Evolutionary conservation across 2,113 vertebrate genomes (phyloP), one percentile per base, ranked within the genome.

Genomic region (Piaya cayana): DNA sequence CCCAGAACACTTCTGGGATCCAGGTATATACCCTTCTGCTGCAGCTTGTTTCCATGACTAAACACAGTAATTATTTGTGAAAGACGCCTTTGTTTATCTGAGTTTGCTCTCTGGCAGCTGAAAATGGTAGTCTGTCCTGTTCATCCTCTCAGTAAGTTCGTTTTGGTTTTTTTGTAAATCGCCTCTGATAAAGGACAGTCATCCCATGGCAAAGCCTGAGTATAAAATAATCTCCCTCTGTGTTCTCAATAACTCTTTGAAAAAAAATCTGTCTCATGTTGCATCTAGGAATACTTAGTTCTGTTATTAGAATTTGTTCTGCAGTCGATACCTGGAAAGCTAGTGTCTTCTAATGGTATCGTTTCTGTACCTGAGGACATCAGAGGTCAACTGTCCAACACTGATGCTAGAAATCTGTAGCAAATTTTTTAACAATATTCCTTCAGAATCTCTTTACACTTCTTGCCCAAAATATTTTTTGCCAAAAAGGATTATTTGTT

Each of bases 241-340:
- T 87, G n/a, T 94, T 85, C 60, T 88, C 22, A 76, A 1, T 77
- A 55, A 26, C 42, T 71, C 26, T 80, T 42, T 20, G 62, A 87
- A 87, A 72, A 87, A 72, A 85, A 91, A n/a, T 50, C 64, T 78
- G 37, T 92, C 74, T 91, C 29, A 23, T 64, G 43, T 89, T 95
- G n/a, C 58, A 72, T 76, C 49, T 90, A 58, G 65, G 52, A 71
- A 58, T 96, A 67, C 50, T 95, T 90, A 87, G 59, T 39, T 90
- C 76, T 81, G 82, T 88, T 94, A 71, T 39, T 59, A 62, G 62
- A 32, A 25, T 37, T 93, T 68, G 55, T 77, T 95, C 45, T 92
- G 25, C 15, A 36, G 63, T 69, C 4, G 2, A 11, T 83, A 83
- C 42, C 18, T 83, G 71, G 23, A 26, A 77, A 83, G 45, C 25